phyloP scores from a whole-genome alignment of 2,113 vertebrate species.

The Rhabdomys dilectus region DNA sequence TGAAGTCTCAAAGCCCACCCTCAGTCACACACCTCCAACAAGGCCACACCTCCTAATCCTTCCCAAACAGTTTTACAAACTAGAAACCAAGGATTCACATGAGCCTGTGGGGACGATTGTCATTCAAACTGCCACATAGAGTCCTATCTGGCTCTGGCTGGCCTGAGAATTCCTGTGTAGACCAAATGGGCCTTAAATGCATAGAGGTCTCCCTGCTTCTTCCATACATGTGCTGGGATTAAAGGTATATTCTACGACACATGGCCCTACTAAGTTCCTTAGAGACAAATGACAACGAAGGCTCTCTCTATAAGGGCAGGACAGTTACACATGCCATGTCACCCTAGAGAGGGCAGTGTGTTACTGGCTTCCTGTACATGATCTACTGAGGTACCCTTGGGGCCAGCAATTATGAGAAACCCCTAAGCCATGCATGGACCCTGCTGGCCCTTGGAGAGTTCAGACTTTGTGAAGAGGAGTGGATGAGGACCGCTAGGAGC shows the following conservation, averaged over 20 bases:
- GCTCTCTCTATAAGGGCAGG: rapidly evolving
- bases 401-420: neutral
- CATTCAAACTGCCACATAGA: too few relatives aligned
- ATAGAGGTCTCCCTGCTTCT: neutral
- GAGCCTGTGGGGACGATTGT: neutral
- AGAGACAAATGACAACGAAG: neutral
- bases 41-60: neutral
- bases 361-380: neutral
- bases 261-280: neutral
- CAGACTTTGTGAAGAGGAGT: neutral
- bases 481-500: neutral
- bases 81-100: neutral
- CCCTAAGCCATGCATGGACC: neutral
- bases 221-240: neutral
- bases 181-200: neutral
- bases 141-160: neutral
- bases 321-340: neutral
- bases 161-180: neutral
- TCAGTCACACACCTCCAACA: neutral
- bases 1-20: neutral
- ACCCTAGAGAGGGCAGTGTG: neutral
- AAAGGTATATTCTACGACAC: neutral
- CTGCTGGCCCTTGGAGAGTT: neutral
- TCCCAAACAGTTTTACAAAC: neutral
- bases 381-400: neutral